Base-by-base conservation (phyloP, 2,797 vertebrate genomes). In the Malurus splendens region DNA sequence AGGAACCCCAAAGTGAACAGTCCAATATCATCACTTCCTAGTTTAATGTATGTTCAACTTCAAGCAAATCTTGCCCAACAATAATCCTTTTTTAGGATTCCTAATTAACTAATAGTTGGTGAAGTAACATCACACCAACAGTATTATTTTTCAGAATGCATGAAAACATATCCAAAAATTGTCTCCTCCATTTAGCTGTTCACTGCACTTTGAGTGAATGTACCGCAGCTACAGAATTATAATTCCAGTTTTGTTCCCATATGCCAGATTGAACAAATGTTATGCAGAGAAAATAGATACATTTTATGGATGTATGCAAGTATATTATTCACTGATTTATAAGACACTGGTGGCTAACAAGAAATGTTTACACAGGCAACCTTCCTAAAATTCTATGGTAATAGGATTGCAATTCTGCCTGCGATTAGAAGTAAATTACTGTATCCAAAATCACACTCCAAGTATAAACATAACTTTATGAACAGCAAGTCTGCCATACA, bases 231-330 rank as follows among this genome's bases (percentile, higher is more conserved):
- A 83, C 59, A 92, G 7, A 24, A 75, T 47, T 30, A 67, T 10
- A n/a, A 89, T 39, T 88, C 45, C 7, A 38, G 4, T 65, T 93
- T 68, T 79, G 39, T 76, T 92, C 81, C 56, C 81, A 39, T 54
- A 84, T 51, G 32, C 59, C 56, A 93, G 45, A 90, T 68, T 61
- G 70, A 93, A 88, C 84, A 83, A 84, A 92, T 32, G 42, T 71
- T 79, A 91, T 39, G 61, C n/a, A 78, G 25, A 86, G 61, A 90
- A 96, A 89, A 89, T 23, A 54, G 70, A 66, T 48, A 62, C 1
- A 30, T 87, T 90, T 90, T 75, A 87, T 22, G 44, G 47, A 85
- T 75, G 48, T 17, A 48, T 38, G 41, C 62, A 92, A 78, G 41
- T 56, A 39, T 24, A 79, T 70, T 76, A 57, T 77, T 83, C 73